These are phyloP conservation scores for Hirtodrosophila cameraria DNA, from an alignment of 2,888 invertebrate genomes.

Conservation along the genomic window DNA sequence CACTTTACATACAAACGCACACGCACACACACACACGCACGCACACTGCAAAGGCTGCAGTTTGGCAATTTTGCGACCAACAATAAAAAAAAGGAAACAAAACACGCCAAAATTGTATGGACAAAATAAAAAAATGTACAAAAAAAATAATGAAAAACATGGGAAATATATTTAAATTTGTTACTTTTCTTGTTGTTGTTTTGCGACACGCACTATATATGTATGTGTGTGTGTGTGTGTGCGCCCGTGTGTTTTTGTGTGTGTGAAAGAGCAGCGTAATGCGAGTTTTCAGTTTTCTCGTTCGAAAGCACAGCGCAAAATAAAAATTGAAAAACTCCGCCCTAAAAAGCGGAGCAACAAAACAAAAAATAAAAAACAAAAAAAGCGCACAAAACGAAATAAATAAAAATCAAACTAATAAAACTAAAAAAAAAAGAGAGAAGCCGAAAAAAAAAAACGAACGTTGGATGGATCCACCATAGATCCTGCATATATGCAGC, in stretches of 20 bases:
- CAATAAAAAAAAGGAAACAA: slow-evolving; percentile 49
- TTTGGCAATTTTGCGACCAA: slow-evolving; percentile 70
- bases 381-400: slow-evolving; percentile 51
- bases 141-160: slow-evolving; percentile 22
- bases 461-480: slow-evolving; percentile 37
- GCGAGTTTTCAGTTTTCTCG: slow-evolving; percentile 53
- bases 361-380: slow-evolving; percentile 45
- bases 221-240: slow-evolving; percentile 3
- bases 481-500: slow-evolving; percentile 26
- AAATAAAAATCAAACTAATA: slow-evolving; percentile 77
- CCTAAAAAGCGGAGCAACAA: slow-evolving; percentile 77
- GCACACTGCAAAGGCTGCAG: slow-evolving; percentile 64
- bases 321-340: slow-evolving; percentile 84
- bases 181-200: slow-evolving; percentile 56
- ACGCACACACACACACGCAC: slow-evolving; percentile 11
- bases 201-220: slow-evolving; percentile 16
- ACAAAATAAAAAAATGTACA: slow-evolving; percentile 33
- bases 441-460: slow-evolving; percentile 55
- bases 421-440: slow-evolving; percentile 57
- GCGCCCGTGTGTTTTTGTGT: slow-evolving; percentile 31
- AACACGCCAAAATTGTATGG: slow-evolving; percentile 55
- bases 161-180: slow-evolving; percentile 70
- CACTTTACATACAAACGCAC: slow-evolving; percentile 56
- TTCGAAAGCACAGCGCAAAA: slow-evolving; percentile 70
- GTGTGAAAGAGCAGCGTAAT: slow-evolving; percentile 48